A percentile compares a stretch with the other conserved stretches of the same genome.
Conservation (phyloP, 2,797 vertebrate genomes). For the Xyrichtys novacula region DNA sequence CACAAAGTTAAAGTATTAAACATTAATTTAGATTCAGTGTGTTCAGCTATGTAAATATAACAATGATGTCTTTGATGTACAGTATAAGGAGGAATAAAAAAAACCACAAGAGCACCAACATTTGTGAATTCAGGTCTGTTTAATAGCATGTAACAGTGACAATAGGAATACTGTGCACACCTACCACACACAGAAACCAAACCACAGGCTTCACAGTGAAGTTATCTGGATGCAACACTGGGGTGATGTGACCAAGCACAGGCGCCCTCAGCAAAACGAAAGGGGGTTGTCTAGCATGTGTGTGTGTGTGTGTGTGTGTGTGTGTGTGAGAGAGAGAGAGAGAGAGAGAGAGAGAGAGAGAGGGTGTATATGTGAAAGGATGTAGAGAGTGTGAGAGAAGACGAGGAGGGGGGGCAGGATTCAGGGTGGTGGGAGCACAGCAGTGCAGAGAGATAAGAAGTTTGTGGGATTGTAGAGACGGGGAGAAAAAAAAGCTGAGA, state of each 20-base stretch:
- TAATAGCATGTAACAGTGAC: slow-evolving; percentile 30
- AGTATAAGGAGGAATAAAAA: background rate
- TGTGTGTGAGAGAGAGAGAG: slow-evolving; percentile 26
- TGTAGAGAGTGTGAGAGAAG: slow-evolving; percentile 40
- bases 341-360: slow-evolving; percentile 10
- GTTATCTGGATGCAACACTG: slow-evolving; percentile 82
- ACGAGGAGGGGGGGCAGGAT: slow-evolving; percentile 11
- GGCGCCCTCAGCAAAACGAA: slow-evolving; percentile 54
- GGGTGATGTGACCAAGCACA: slow-evolving; percentile 76
- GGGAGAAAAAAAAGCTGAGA: slow-evolving; percentile 65
- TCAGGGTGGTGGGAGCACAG: slow-evolving; percentile 68
- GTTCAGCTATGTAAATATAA: too few species aligned
- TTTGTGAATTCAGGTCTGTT: slow-evolving; percentile 25
- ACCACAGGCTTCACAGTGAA: slow-evolving; percentile 71
- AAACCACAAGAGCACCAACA: background rate
- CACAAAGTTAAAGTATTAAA: too few species aligned
- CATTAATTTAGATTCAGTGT: too few species aligned
- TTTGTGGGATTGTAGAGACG: slow-evolving; percentile 76
- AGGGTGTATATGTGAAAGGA: slow-evolving; percentile 28
- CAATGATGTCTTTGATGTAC: too few species aligned
- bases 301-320: slow-evolving; percentile 14
- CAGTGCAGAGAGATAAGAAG: slow-evolving; percentile 81
- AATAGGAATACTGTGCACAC: slow-evolving; percentile 26
- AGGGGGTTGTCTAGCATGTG: slow-evolving; percentile 17
- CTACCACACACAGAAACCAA: slow-evolving; percentile 46